These are phyloP conservation scores for Boulengerochromis microlepis DNA, from an alignment of 2,113 vertebrate species.

Conservation along the genomic window DNA sequence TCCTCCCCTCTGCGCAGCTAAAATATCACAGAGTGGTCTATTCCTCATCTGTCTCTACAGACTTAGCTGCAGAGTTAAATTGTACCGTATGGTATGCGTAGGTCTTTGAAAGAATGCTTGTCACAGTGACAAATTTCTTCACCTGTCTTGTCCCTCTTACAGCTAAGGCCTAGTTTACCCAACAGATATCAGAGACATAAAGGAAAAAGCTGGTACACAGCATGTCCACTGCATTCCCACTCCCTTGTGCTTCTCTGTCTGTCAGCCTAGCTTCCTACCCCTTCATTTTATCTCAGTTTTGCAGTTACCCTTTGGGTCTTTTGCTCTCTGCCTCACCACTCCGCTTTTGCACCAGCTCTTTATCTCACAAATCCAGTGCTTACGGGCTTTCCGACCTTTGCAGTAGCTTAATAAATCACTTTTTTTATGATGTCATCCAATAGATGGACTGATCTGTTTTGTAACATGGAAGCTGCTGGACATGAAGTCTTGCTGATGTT, in stretches of 20 bases:
- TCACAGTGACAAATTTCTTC: conserved; percentile 38
- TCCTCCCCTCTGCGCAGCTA: not conserved
- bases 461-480: not conserved
- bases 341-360: not conserved
- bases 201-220: not conserved
- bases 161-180: not conserved
- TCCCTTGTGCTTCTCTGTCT: not conserved
- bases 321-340: not conserved
- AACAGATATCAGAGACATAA: not conserved
- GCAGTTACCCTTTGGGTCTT: conserved; percentile 4
- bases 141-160: conserved; percentile 49
- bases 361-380: conserved; percentile 2
- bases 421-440: not conserved
- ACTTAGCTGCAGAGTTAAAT: conserved; percentile 1
- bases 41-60: conserved; percentile 37
- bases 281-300: conserved; percentile 28
- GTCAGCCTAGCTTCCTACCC: not conserved
- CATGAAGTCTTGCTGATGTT: not conserved
- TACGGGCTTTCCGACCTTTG: not conserved
- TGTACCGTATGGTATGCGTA: conserved; percentile 33
- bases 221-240: not conserved
- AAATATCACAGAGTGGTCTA: conserved; percentile 44
- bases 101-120: conserved; percentile 41
- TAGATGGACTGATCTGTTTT: not conserved
- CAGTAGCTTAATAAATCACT: not conserved